Percentiles rank a stretch among this genome's conserved stretches.
These are phyloP conservation scores for Vesta saturnalis DNA, from an alignment of 2,888 invertebrate genomes.

Conservation along the genomic window DNA sequence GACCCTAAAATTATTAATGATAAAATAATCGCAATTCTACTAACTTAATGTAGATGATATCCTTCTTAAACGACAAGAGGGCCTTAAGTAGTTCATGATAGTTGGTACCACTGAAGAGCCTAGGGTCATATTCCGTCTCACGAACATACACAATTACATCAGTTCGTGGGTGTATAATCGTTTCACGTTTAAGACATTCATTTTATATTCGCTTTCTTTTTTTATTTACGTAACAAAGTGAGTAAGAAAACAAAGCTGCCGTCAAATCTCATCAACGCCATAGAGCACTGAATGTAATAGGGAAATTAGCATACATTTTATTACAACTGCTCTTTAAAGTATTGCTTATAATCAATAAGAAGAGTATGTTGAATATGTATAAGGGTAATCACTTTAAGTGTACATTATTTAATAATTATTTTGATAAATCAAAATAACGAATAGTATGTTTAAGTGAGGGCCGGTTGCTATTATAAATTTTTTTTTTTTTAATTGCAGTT, in stretches of 20 bases:
- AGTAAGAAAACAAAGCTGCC: conserved; percentile 33
- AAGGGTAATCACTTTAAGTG: conserved; percentile 57
- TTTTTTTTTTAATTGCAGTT: conserved; percentile 62
- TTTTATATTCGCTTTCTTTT: conserved; percentile 47
- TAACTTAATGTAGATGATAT: conserved; percentile 34
- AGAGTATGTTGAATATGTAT: conserved; percentile 15
- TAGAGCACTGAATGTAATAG: conserved; percentile 64
- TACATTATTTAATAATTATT: conserved; percentile 64
- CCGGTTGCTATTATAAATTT: conserved; percentile 59
- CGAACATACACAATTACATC: conserved; percentile 62
- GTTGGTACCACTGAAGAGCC: conserved; percentile 58
- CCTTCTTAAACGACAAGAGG: conserved; percentile 38
- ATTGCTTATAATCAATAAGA: conserved; percentile 20
- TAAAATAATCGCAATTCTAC: conserved; percentile 28
- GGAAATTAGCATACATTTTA: conserved; percentile 62
- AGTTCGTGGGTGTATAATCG: conserved; percentile 63
- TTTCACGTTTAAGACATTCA: conserved; percentile 55
- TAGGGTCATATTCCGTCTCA: conserved; percentile 60
- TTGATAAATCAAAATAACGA: conserved; percentile 64
- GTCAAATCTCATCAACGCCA: conserved; percentile 52
- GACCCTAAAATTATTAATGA: conserved; percentile 22
- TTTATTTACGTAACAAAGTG: conserved; percentile 26
- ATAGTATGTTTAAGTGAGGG: conserved; percentile 60
- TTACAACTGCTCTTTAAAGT: conserved; percentile 40
- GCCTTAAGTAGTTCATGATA: conserved; percentile 37